Conservation (phyloP, 2,888 invertebrate species). For the Antheraea assamensis region DNA sequence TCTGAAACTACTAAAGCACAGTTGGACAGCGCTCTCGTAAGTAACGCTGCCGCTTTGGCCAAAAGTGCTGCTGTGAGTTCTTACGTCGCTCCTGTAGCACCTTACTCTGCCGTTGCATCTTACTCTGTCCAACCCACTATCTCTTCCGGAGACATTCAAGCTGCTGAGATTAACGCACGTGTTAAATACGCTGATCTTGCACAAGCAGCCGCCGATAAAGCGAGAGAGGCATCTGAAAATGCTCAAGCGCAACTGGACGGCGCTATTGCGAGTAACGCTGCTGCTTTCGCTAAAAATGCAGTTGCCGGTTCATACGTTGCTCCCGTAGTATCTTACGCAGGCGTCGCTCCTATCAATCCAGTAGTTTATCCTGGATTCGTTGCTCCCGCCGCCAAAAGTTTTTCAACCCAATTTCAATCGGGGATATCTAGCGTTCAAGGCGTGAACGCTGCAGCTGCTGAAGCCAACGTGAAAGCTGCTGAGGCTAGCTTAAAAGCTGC, state of each 20-base stretch:
- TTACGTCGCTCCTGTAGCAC: constrained; percentile 25
- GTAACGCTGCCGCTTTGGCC: constrained; percentile 46
- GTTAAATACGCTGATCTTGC: background rate
- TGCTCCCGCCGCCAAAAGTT: constrained; percentile 18
- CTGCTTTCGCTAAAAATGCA: constrained; percentile 46
- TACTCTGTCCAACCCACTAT: background rate
- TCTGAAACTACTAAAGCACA: constrained; percentile 63
- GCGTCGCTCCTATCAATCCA: constrained; percentile 31
- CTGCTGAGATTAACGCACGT: background rate
- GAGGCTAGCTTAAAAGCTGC: constrained; percentile 8
- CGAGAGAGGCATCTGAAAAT: constrained; percentile 51
- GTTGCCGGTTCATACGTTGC: constrained; percentile 33
- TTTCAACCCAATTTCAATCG: constrained; percentile 8
- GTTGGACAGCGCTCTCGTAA: constrained; percentile 57
- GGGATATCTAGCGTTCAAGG: constrained; percentile 21
- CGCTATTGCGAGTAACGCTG: constrained; percentile 52
- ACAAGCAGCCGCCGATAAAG: constrained; percentile 22
- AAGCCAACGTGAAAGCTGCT: constrained; percentile 29
- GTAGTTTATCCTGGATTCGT: constrained; percentile 16
- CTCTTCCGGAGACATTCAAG: background rate
- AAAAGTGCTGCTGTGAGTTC: constrained; percentile 40
- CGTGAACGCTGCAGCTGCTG: constrained; percentile 13
- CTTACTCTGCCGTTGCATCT: background rate
- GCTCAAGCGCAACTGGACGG: constrained; percentile 65
- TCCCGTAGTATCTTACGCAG: constrained; percentile 27